phyloP scores from a whole-genome alignment of 2,888 invertebrate genomes.

The Philonicus albiceps region DNA sequence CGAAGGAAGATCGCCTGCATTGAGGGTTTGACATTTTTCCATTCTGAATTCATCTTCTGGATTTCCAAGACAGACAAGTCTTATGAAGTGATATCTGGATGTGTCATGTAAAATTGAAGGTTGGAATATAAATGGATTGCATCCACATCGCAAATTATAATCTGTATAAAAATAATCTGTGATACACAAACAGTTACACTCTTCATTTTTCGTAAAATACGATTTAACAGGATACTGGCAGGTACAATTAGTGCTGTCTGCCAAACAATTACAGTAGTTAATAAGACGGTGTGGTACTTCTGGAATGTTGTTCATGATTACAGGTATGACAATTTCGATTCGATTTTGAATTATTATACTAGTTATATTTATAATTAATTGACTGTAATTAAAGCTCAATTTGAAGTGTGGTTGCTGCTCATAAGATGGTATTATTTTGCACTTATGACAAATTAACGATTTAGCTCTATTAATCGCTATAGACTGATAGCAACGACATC shows the following conservation, averaged over 20 bases:
- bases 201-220: neutral
- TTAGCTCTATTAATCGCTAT: neutral
- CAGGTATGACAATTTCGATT: neutral
- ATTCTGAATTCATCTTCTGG: neutral
- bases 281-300: neutral
- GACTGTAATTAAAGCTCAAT: neutral
- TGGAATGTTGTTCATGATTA: neutral
- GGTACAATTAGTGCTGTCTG: neutral
- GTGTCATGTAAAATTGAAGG: neutral
- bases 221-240: neutral
- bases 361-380: neutral
- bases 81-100: neutral
- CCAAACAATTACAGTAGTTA: neutral
- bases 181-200: neutral
- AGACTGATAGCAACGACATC: neutral
- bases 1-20: neutral
- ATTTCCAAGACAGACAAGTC: neutral
- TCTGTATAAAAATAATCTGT: neutral
- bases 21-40: neutral
- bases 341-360: neutral
- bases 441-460: neutral
- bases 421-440: neutral
- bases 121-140: neutral
- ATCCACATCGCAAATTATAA: neutral
- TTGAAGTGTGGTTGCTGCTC: neutral